Conservation (phyloP, 2,113 vertebrate genomes). For the Athene cunicularia region DNA sequence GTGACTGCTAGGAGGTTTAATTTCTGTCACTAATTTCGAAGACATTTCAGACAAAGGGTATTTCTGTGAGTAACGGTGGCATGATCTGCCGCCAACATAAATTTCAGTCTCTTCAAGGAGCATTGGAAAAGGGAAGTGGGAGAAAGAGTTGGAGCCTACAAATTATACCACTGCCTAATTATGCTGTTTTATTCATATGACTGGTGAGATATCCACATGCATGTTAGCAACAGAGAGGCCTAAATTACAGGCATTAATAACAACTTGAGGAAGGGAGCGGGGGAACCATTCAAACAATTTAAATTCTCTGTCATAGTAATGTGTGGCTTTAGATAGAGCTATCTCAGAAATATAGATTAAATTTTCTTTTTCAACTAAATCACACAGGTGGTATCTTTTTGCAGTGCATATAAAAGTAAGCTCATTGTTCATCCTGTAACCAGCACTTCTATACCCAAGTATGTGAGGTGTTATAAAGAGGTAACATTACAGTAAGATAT, state of each 20-base stretch:
- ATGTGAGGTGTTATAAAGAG: constrained; percentile 16
- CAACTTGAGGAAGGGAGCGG: not conserved
- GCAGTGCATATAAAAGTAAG: not conserved
- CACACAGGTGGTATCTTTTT: not conserved
- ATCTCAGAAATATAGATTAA: not conserved
- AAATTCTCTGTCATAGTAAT: constrained; percentile 7
- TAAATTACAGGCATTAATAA: constrained; percentile 30
- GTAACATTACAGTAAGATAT: constrained; percentile 21
- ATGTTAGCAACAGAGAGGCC: not conserved
- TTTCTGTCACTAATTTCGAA: constrained; percentile 29
- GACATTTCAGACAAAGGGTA: constrained; percentile 7
- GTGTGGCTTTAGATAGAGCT: not conserved
- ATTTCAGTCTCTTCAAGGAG: constrained; percentile 5
- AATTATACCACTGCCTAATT: constrained; percentile 27
- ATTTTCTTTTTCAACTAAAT: constrained; percentile 29
- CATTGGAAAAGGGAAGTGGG: not conserved
- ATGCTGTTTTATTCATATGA: constrained; percentile 32
- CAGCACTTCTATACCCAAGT: not conserved
- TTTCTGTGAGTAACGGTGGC: constrained; percentile 18
- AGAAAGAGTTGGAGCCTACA: constrained; percentile 35
- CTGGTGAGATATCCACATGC: not conserved
- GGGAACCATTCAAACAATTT: not conserved
- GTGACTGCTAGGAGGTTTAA: not conserved
- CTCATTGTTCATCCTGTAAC: not conserved
- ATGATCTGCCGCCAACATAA: constrained; percentile 2